Conservation (phyloP, 2,888 invertebrate species). For the Neria commutata region DNA sequence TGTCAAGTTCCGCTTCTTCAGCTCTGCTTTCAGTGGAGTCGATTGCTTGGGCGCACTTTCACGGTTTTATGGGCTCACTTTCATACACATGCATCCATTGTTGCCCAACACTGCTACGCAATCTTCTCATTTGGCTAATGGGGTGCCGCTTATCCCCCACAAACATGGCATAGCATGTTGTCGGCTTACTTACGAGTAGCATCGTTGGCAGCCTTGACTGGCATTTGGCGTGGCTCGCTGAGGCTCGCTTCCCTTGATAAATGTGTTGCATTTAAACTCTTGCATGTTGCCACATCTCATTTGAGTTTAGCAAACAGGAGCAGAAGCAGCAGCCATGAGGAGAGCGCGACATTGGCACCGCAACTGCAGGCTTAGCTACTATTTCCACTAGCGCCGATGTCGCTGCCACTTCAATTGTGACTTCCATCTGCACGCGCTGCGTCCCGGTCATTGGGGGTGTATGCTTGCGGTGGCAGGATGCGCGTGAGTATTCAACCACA, state of each 20-base stretch:
- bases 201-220: background rate
- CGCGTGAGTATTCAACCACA: conserved; percentile 4
- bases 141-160: background rate
- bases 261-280: conserved; percentile 15
- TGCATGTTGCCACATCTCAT: conserved; percentile 3
- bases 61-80: no score
- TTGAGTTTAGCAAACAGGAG: background rate
- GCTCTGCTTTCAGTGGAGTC: no score
- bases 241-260: conserved; percentile 18
- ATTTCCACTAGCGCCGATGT: no score
- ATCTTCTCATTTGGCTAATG: background rate
- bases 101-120: background rate
- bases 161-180: conserved; percentile 1
- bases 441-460: background rate
- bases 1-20: no score
- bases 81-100: background rate
- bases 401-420: no score
- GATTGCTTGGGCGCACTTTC: no score
- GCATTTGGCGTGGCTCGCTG: conserved; percentile 12
- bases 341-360: no score
- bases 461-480: background rate
- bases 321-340: no score
- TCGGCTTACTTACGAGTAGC: background rate
- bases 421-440: background rate
- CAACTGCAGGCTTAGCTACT: no score